These are phyloP conservation scores for Bucco capensis DNA, from an alignment of 2,113 vertebrate genomes.

Conservation along the genomic window DNA sequence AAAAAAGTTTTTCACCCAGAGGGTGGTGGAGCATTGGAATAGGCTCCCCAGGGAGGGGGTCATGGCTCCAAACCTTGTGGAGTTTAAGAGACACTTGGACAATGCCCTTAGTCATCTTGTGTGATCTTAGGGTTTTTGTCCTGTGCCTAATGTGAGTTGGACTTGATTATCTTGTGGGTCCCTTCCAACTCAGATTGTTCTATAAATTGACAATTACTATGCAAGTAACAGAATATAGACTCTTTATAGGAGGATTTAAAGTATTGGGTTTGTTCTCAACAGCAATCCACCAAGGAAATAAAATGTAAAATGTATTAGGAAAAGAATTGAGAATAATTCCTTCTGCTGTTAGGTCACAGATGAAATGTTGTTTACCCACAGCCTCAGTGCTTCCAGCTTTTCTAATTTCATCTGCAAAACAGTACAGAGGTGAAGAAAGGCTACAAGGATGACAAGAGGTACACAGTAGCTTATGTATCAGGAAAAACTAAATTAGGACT, in stretches of 20 bases:
- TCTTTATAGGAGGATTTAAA: not conserved
- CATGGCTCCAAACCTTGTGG: too few relatives aligned
- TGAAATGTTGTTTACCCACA: not conserved
- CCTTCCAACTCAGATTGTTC: too few relatives aligned
- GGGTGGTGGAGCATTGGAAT: too few relatives aligned
- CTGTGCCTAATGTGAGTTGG: too few relatives aligned
- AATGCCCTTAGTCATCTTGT: too few relatives aligned
- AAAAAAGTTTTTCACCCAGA: too few relatives aligned
- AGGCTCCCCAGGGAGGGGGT: too few relatives aligned
- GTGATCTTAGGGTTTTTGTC: too few relatives aligned
- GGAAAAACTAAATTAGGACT: not conserved
- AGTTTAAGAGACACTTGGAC: too few relatives aligned
- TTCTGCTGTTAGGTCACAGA: not conserved
- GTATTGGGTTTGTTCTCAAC: not conserved
- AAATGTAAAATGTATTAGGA: not conserved
- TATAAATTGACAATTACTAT: not conserved
- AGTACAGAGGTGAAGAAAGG: not conserved
- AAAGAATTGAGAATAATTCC: not conserved
- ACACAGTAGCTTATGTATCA: not conserved
- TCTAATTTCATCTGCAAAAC: not conserved
- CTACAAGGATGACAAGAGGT: not conserved
- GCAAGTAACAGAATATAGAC: not conserved
- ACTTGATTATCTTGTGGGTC: too few relatives aligned
- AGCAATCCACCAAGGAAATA: not conserved
- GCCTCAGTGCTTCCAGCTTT: not conserved